phyloP scores from a whole-genome alignment of 2,797 vertebrate genomes.

The Eleutherodactylus coqui region DNA sequence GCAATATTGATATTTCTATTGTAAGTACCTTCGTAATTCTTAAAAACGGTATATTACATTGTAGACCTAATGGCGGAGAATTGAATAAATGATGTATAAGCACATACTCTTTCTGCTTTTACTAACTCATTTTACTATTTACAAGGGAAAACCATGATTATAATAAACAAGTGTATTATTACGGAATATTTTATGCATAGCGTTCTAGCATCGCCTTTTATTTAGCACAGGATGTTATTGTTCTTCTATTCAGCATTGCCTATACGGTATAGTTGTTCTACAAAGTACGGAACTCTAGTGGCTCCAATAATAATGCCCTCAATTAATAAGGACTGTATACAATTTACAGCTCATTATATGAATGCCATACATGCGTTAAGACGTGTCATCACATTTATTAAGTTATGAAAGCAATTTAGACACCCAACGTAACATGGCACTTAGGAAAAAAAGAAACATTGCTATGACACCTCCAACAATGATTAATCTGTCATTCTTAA shows the following conservation, averaged over 20 bases:
- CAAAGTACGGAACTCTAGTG: not conserved
- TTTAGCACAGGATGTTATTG: not conserved
- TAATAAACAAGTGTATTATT: slow-evolving; percentile 19
- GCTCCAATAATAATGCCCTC: slow-evolving; percentile 23
- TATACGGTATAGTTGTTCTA: not conserved
- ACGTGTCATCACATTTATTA: slow-evolving; percentile 48
- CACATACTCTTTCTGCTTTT: not conserved
- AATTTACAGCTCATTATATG: slow-evolving; percentile 53
- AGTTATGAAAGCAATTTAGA: slow-evolving; percentile 46
- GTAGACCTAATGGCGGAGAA: not conserved
- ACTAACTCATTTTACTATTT: slow-evolving; percentile 26
- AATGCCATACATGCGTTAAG: slow-evolving; percentile 39
- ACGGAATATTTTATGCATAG: slow-evolving; percentile 6
- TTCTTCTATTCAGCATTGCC: not conserved
- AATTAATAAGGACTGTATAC: slow-evolving; percentile 35
- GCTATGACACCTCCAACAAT: slow-evolving; percentile 26
- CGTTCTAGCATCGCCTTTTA: not conserved
- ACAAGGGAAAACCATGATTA: slow-evolving; percentile 16
- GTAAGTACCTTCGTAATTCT: not conserved
- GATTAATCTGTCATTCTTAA: slow-evolving; percentile 49
- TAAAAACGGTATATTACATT: not conserved
- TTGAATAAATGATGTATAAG: not conserved
- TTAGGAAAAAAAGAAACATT: slow-evolving; percentile 26
- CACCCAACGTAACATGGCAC: slow-evolving; percentile 39
- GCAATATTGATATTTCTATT: slow-evolving; percentile 2